Base-by-base conservation (phyloP, 2,888 invertebrate species). In the Eudasyphora cyanicolor region DNA sequence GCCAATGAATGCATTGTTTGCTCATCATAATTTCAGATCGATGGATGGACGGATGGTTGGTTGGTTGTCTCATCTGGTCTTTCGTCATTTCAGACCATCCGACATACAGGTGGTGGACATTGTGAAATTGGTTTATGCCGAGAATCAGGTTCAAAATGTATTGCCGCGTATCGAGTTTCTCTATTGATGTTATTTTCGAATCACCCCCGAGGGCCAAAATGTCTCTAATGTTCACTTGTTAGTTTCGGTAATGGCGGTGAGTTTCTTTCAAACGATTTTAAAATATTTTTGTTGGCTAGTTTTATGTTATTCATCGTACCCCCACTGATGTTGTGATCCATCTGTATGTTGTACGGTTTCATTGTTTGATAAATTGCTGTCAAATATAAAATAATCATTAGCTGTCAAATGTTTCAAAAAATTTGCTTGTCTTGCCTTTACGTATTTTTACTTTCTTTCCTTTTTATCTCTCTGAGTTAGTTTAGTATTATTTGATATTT, bases 351-450 rank as follows among this genome's bases (percentile, higher is more conserved):
- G 38, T 71, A 60, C 64, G 75, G 78, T 81, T 78, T 81, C 17
- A 81, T 78, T 84, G 75, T 81, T 81, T 84, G 80, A 84, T 84
- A 84, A 84, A 84, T 84, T 84, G 84, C 84, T 84, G 84, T 81
- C 84, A 84, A 76, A 78, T 81, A 71, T 78, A 71, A 81, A 81
- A 78, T 84, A 84, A 81, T 81, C 81, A 84, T 84, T 84, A 84
- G 84, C 84, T 84, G 81, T 84, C 81, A 84, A 81, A 81, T 67
- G 27, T 60, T 38, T 79, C 57, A 64, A 69, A 45, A 27, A 64
- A 29, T 51, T 1, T 35, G 64, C 27, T 64, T 64, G 51, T 6
- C 27, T 12, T 35, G 17, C 7, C 12, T 32, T n/a, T 35, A n/a
- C n/a, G n/a, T n/a, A n/a, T n/a, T n/a, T n/a, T n/a, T n/a, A n/a